Evolutionary conservation across 2,888 invertebrate genomes (phyloP), one percentile per base, ranked within the genome.

Genomic region (Anaspis maculata): DNA sequence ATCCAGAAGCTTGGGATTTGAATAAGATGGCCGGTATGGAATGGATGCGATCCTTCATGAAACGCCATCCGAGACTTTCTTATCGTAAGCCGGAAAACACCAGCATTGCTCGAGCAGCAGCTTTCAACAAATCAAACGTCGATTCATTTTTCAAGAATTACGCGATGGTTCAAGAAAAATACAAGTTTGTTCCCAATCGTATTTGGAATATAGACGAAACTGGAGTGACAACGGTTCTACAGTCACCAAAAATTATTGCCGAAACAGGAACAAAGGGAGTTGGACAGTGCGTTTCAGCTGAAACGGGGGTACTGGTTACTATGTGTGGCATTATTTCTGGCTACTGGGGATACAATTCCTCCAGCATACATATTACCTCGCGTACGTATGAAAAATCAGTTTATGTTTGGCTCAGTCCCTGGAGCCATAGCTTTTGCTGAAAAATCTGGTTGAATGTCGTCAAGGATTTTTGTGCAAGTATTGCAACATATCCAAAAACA

Each of bases 401-500:
- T 37, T 26, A 14, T 39, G 10, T 39, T 19, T 33, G 26, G 36
- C 25, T 32, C 39, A 15, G 28, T 33, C 19, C 15, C 37, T 10
- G 30, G 30, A 13, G 33, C 32, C 14, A 14, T 39, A 13, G 37
- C 32, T 10, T 25, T 39, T 4, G 39, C 32, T 4, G 39, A 21
- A 21, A 7, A 15, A 12, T 29, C 15, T 32, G 39, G 36, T 19
- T 39, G 39, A 32, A 39, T 39, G 28, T 39, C 33, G 6, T 15
- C 15, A 12, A 37, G 39, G 13, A 25, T 38, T 42, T 56, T 55
- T 42, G 13, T 49, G 11, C 22, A 29, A 28, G 49, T 49, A 6
- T 32, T 59, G 27, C 39, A 55, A 40, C 50, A 56, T 39, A 44
- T 54, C 27, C 27, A 39, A 19, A 41, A n/a, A n/a, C n/a, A n/a